Conservation (phyloP, 2,888 invertebrate species). For the Aspidiotus rigidus region DNA sequence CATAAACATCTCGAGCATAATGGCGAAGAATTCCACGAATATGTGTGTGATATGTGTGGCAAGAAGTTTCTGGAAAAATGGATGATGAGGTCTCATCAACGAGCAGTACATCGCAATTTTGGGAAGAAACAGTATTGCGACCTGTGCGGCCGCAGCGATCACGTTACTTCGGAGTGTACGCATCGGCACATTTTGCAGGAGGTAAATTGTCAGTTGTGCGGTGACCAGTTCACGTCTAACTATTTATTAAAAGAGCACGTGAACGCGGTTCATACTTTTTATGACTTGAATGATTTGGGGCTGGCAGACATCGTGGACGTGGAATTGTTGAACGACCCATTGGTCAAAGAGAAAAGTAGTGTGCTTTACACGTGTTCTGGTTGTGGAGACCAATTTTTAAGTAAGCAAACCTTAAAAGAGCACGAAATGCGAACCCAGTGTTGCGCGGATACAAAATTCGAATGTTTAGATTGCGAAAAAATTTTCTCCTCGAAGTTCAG, state of each 20-base stretch:
- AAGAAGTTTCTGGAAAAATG: constrained; percentile 20
- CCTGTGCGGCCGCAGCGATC: constrained; percentile 22
- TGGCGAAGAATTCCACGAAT: constrained; percentile 22
- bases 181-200: constrained; percentile 18
- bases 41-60: constrained; percentile 22
- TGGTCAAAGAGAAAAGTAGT: not conserved
- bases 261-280: constrained; percentile 3
- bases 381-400: constrained; percentile 17
- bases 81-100: constrained; percentile 22
- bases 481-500: constrained; percentile 19
- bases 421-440: constrained; percentile 12
- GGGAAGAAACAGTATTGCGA: constrained; percentile 18
- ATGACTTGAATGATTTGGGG: not conserved
- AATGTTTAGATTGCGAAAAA: constrained; percentile 20
- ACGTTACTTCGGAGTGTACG: constrained; percentile 11
- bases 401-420: not conserved
- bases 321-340: not conserved
- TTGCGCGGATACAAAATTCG: not conserved
- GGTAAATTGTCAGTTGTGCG: constrained; percentile 19
- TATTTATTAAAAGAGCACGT: constrained; percentile 15
- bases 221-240: constrained; percentile 10
- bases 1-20: constrained; percentile 21
- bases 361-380: constrained; percentile 13
- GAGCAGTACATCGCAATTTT: constrained; percentile 11
- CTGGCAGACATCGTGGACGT: not conserved